phyloP scores from a whole-genome alignment of 2,797 vertebrate species.

The Cygnus olor region DNA sequence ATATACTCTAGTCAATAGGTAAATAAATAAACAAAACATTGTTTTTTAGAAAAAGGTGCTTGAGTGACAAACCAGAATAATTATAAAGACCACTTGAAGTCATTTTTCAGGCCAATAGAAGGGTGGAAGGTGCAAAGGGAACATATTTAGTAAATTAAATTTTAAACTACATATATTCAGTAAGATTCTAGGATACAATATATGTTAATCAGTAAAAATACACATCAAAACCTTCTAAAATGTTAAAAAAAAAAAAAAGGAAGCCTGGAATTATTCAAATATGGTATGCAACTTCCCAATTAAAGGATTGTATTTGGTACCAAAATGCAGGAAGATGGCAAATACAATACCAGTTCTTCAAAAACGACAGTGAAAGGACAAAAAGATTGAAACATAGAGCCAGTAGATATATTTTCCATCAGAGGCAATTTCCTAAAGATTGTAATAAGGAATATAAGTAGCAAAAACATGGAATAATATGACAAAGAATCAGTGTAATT shows the following conservation, averaged over 20 bases:
- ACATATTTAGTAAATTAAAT: background rate
- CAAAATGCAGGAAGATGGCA: background rate
- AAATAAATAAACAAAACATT: background rate
- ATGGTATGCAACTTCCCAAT: background rate
- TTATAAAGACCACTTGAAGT: background rate
- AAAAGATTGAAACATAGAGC: background rate
- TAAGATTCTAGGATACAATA: background rate
- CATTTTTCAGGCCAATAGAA: background rate
- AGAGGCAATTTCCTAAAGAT: background rate
- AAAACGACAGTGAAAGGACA: background rate
- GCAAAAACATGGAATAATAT: background rate
- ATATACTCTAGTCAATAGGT: background rate
- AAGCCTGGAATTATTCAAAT: background rate
- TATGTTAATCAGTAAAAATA: background rate
- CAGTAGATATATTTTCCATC: background rate
- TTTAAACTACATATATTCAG: background rate
- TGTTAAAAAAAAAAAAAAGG: background rate
- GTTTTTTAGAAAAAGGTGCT: background rate
- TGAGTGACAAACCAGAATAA: background rate
- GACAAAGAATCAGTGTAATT: background rate
- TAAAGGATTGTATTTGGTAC: background rate
- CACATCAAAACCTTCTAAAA: background rate
- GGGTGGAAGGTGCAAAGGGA: background rate
- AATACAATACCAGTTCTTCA: fast-evolving
- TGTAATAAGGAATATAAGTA: background rate